phyloP scores from a whole-genome alignment of 2,888 invertebrate species.

The Pterostichus madidus region DNA sequence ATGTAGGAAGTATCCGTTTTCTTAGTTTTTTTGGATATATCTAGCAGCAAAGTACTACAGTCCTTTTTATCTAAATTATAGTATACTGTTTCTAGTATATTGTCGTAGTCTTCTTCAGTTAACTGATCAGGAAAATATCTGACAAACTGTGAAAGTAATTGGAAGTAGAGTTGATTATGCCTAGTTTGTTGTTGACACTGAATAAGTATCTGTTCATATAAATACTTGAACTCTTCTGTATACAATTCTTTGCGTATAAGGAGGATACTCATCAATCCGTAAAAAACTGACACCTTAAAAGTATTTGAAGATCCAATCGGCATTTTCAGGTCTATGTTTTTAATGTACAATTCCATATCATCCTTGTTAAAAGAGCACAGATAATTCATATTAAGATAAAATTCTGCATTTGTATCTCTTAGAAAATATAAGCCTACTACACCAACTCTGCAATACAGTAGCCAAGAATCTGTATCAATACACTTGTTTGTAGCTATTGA shows the following conservation, averaged over 20 bases:
- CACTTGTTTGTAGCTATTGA: neutral
- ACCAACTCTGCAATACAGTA: conserved; percentile 5
- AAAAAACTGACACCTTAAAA: neutral
- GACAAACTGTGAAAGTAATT: neutral
- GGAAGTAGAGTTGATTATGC: neutral
- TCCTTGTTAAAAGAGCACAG: neutral
- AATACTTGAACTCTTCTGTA: neutral
- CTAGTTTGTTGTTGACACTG: neutral
- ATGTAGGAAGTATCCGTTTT: neutral
- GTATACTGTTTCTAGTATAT: conserved; percentile 9
- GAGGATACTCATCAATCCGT: neutral
- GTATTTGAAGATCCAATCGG: neutral
- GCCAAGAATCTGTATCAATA: conserved; percentile 10
- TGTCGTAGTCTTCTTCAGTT: neutral
- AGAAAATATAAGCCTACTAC: neutral
- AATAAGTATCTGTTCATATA: neutral
- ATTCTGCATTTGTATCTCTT: neutral
- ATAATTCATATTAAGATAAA: neutral
- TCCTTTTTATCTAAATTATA: conserved; percentile 48
- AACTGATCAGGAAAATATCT: neutral
- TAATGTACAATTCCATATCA: neutral
- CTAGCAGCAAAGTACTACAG: conserved; percentile 2
- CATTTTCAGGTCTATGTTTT: neutral
- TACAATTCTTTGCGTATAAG: neutral
- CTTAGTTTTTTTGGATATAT: neutral